Base-by-base conservation (phyloP, 2,888 invertebrate genomes). In the Thymelicus lineola region DNA sequence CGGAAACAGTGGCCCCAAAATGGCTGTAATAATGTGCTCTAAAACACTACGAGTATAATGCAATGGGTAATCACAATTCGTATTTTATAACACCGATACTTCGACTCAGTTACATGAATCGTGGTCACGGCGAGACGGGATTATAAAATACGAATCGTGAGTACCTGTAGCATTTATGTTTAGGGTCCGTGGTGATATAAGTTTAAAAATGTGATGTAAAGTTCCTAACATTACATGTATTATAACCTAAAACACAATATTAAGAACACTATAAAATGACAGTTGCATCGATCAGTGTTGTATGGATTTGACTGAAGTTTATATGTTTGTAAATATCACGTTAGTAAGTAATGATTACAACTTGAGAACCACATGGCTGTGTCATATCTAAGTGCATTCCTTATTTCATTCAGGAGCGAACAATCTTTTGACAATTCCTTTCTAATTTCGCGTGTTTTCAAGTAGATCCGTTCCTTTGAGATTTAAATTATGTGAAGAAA, bases 321-420 rank as follows among this genome's bases (percentile, higher is more conserved):
- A 70, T 67, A 64, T 69, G 35, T 64, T 53, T 66, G 62, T 64
- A 46, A 28, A 57, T 58, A 48, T 60, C 59, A 58, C 36, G 46
- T 64, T 58, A 20, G 45, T 35, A 48, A 17, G 60, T 59, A 42
- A 42, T 68, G 6, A 59, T 10, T 66, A 46, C 36, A 45, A 68
- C 42, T 61, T 57, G 42, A 55, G 63, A 46, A 62, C 45, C 35
- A 61, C 60, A 36, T 83, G 90, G 91, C 91, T 93, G 91, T 92
- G 93, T 86, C 79, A 88, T 90, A 87, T 79, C 86, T 90, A 89
- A 93, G 91, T 87, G 85, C 91, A 88, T 90, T 88, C 87, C 87
- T 86, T 76, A 14, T 68, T 74, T 80, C 76, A 77, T 75, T 81
- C 81, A 83, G 86, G 88, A 87, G 84, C 83, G 80, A 84, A 77